These are phyloP conservation scores for Nymphicus hollandicus DNA, from an alignment of 2,113 vertebrate species.

Conservation along the genomic window DNA sequence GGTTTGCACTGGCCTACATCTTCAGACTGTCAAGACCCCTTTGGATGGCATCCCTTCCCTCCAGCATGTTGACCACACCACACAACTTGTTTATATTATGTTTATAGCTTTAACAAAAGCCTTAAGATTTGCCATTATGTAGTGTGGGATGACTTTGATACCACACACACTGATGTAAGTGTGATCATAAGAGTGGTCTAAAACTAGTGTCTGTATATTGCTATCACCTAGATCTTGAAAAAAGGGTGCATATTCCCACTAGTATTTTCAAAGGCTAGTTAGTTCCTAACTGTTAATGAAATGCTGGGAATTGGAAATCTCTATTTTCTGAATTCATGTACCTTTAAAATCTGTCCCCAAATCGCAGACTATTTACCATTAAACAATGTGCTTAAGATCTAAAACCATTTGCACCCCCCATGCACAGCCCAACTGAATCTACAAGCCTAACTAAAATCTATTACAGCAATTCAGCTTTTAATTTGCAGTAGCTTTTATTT, in stretches of 20 bases:
- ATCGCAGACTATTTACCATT: not conserved
- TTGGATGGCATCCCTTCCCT: not conserved
- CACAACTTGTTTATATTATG: not conserved
- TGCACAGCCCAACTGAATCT: not conserved
- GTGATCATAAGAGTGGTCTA: not conserved
- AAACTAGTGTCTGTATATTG: not conserved
- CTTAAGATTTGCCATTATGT: not conserved
- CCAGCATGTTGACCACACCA: not conserved
- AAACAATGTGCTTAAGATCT: not conserved
- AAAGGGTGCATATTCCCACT: not conserved
- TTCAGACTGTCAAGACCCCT: not conserved
- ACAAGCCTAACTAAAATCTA: not conserved
- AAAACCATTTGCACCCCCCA: not conserved
- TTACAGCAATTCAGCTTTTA: not conserved
- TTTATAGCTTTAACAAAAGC: not conserved
- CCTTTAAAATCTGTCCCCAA: not conserved
- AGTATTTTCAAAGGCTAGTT: not conserved
- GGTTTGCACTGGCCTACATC: not conserved
- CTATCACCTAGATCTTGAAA: not conserved
- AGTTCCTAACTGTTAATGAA: not conserved
- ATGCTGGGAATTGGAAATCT: not conserved
- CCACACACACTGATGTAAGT: not conserved
- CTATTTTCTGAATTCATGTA: not conserved
- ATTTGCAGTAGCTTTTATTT: not conserved
- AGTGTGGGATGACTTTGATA: not conserved